A percentile compares a stretch with the other conserved stretches of the same genome.
phyloP scores from a whole-genome alignment of 2,888 invertebrate species.

The Spilosoma lubricipeda region DNA sequence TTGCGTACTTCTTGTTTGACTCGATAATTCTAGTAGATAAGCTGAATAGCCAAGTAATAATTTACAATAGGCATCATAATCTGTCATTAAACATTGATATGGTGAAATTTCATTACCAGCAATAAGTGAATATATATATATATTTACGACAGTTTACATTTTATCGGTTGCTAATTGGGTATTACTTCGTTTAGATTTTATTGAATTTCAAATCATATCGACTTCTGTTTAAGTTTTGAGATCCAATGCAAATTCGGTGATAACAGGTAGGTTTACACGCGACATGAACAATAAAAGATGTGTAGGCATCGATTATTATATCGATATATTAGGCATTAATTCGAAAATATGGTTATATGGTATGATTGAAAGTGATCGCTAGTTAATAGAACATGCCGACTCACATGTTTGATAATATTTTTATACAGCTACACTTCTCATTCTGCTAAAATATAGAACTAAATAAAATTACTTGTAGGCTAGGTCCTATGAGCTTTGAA shows the following conservation, averaged over 20 bases:
- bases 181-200: not conserved
- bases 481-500: not conserved
- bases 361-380: not conserved
- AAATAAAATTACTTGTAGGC: not conserved
- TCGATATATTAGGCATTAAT: too few species aligned
- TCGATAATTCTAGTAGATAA: constrained; percentile 30
- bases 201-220: not conserved
- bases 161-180: not conserved
- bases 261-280: not conserved
- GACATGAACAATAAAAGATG: not conserved
- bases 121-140: not conserved
- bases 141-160: not conserved
- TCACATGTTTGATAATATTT: too few species aligned
- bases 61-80: constrained; percentile 22
- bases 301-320: too few species aligned
- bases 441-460: not conserved
- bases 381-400: too few species aligned
- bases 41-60: constrained; percentile 24
- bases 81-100: constrained; percentile 15
- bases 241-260: not conserved
- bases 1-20: constrained; percentile 31
- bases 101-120: constrained; percentile 9
- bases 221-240: not conserved
- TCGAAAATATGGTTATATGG: not conserved
- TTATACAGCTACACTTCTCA: too few species aligned